phyloP scores from a whole-genome alignment of 2,113 vertebrate species.

The Pseudorectes ferrugineus region DNA sequence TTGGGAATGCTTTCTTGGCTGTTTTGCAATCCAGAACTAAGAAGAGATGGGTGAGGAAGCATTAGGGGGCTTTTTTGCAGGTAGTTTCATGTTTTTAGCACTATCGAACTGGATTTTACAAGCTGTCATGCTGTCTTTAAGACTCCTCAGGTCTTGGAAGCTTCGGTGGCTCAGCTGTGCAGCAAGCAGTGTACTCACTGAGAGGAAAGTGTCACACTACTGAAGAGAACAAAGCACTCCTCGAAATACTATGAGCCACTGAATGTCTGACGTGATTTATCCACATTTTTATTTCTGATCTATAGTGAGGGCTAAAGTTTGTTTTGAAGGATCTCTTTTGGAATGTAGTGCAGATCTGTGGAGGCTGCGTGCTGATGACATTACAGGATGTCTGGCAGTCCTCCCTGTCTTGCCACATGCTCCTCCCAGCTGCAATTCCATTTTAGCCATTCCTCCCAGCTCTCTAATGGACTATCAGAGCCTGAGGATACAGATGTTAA shows the following conservation, averaged over 20 bases:
- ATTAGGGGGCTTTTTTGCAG: neutral
- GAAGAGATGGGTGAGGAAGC: neutral
- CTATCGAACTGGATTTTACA: neutral
- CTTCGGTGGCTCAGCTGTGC: neutral
- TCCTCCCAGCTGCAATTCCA: neutral
- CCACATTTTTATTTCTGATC: neutral
- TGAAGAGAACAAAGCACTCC: neutral
- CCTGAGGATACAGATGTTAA: neutral
- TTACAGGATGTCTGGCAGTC: neutral
- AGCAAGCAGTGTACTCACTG: neutral
- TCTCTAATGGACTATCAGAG: neutral
- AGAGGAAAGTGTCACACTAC: neutral
- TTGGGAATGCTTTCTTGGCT: conserved; percentile 4
- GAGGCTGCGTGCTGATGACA: neutral
- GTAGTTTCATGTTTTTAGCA: neutral
- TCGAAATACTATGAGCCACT: neutral
- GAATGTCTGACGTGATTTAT: neutral
- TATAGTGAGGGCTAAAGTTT: neutral
- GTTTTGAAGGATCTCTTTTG: neutral
- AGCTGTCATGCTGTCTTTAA: neutral
- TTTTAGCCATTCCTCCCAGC: neutral
- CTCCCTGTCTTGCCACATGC: neutral
- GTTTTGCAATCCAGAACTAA: neutral
- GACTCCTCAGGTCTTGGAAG: neutral
- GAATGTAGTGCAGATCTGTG: neutral